phyloP scores from a whole-genome alignment of 2,113 vertebrate genomes.

The Opisthocomus hoazin region DNA sequence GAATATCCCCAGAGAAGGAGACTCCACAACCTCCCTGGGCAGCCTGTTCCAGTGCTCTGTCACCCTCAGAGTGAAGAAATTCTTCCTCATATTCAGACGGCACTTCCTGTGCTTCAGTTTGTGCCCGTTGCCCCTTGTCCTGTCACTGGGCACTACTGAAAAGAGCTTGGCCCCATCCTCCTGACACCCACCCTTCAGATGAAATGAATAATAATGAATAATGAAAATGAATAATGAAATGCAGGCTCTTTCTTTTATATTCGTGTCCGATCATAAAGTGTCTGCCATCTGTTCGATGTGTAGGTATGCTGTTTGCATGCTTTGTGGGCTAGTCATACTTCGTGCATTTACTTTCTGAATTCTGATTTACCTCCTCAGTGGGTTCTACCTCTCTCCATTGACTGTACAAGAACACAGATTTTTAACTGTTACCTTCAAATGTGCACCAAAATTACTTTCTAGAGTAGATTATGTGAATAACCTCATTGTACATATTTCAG shows the following conservation, averaged over 20 bases:
- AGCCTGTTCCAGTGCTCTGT: too few relatives aligned
- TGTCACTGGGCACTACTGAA: too few relatives aligned
- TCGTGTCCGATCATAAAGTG: neutral
- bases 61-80: too few relatives aligned
- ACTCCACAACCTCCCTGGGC: too few relatives aligned
- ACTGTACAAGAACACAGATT: neutral
- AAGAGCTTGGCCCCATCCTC: too few relatives aligned
- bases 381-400: neutral
- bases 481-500: neutral
- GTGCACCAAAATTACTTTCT: neutral
- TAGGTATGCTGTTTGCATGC: neutral
- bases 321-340: neutral
- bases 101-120: too few relatives aligned
- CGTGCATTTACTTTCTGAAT: neutral
- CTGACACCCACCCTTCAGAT: too few relatives aligned
- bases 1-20: too few relatives aligned
- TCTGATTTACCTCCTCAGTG: neutral
- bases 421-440: neutral
- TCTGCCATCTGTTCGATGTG: neutral
- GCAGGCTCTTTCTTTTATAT: neutral
- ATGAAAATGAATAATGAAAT: too few relatives aligned
- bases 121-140: too few relatives aligned
- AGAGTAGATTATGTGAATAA: neutral
- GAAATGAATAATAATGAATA: too few relatives aligned
- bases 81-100: too few relatives aligned